Percentiles rank a stretch among this genome's conserved stretches.
These are phyloP conservation scores for Cosmia pyralina DNA, from an alignment of 2,888 invertebrate genomes.

Conservation along the genomic window DNA sequence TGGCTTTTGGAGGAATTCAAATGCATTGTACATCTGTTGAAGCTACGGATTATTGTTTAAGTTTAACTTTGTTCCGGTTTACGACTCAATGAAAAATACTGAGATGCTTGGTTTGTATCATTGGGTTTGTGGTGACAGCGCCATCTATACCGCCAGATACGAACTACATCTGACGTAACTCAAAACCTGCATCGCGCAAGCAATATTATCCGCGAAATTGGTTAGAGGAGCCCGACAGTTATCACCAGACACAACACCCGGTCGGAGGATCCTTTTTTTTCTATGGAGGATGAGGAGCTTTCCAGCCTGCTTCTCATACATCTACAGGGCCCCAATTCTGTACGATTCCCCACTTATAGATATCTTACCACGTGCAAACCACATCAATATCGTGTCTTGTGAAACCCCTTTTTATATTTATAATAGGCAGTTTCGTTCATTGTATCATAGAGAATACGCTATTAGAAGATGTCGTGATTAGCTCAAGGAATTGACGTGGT, in stretches of 20 bases:
- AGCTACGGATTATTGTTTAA: slow-evolving; percentile 61
- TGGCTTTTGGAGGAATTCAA: slow-evolving; percentile 66
- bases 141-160: slow-evolving; percentile 3
- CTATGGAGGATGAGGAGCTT: background rate
- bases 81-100: slow-evolving; percentile 44
- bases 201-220: background rate
- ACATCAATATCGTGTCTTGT: too few species aligned
- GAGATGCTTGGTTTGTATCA: background rate
- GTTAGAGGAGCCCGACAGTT: background rate
- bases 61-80: slow-evolving; percentile 69
- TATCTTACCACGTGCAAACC: too few species aligned
- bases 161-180: slow-evolving; percentile 3
- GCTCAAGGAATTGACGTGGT: too few species aligned
- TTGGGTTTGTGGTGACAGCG: slow-evolving; percentile 3
- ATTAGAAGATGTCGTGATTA: too few species aligned
- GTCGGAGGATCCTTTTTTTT: background rate
- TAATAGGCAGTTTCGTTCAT: too few species aligned
- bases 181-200: background rate
- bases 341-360: too few species aligned
- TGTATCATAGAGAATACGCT: too few species aligned
- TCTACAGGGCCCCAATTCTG: too few species aligned
- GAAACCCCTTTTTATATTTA: too few species aligned
- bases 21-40: slow-evolving; percentile 40
- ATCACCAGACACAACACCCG: background rate
- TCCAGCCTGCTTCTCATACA: background rate